Evolutionary conservation across 2,113 vertebrate species (phyloP).

Genomic region (Recurvirostra avosetta): DNA sequence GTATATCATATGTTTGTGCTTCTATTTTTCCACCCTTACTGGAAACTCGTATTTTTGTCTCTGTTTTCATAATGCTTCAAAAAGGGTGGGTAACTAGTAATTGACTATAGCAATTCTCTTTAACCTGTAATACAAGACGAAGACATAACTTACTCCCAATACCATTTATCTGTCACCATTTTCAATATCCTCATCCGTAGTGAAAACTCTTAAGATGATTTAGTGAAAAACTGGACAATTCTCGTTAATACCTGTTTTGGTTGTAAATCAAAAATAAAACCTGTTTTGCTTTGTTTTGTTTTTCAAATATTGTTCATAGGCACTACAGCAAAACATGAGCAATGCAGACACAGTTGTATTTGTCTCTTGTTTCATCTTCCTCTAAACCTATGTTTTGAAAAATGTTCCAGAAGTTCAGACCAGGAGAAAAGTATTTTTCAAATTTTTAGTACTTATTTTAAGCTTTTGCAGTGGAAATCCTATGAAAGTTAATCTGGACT

Average conservation of each 20-base stretch:
- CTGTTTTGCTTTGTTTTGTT: not conserved
- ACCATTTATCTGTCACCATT: not conserved
- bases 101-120: not conserved
- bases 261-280: conserved; percentile 13
- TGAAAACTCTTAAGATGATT: conserved; percentile 16
- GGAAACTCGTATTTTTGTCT: not conserved
- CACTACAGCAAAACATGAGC: not conserved
- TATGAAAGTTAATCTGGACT: not conserved
- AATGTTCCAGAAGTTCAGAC: not conserved
- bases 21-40: not conserved
- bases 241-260: conserved; percentile 5
- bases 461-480: not conserved
- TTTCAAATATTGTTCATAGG: not conserved
- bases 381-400: not conserved
- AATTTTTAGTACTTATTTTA: not conserved
- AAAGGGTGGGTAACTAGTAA: not conserved
- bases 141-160: not conserved
- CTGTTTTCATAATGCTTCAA: not conserved
- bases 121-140: not conserved
- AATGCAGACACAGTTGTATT: not conserved
- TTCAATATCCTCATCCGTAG: not conserved
- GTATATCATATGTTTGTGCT: not conserved
- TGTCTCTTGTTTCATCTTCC: not conserved
- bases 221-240: conserved; percentile 8
- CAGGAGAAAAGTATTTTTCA: not conserved